Conservation (phyloP, 2,797 vertebrate genomes). For the Atherinosoma microstoma region DNA sequence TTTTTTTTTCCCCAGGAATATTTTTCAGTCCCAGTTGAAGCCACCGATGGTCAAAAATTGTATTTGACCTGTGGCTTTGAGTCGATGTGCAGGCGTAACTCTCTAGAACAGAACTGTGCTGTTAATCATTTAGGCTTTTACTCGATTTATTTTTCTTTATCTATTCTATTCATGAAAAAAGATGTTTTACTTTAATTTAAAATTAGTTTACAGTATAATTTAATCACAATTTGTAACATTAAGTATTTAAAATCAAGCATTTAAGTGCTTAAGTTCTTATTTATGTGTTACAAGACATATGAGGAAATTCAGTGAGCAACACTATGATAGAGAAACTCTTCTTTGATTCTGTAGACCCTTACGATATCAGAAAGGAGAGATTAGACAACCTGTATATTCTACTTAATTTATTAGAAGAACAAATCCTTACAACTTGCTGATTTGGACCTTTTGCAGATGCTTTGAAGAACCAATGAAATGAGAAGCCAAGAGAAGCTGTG, state of each 20-base stretch:
- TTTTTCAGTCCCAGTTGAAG: not conserved
- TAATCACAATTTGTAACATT: not conserved
- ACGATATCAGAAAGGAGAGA: not conserved
- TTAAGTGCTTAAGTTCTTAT: not conserved
- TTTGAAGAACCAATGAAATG: not conserved
- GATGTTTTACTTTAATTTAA: not conserved
- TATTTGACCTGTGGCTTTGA: conserved; percentile 14
- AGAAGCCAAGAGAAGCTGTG: not conserved
- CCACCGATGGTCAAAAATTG: conserved; percentile 6
- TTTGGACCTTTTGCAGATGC: not conserved
- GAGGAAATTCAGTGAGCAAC: no score
- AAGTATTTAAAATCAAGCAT: not conserved
- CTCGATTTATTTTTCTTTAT: not conserved
- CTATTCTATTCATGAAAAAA: not conserved
- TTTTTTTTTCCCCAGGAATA: not conserved
- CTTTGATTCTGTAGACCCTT: not conserved
- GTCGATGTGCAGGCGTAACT: conserved; percentile 1
- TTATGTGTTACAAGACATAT: not conserved
- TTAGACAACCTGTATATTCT: not conserved
- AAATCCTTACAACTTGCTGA: not conserved
- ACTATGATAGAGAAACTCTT: not conserved
- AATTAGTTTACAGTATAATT: not conserved
- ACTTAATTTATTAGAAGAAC: not conserved
- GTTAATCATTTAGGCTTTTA: not conserved
- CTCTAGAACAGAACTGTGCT: not conserved